These are phyloP conservation scores for Xanthorhoe designata DNA, from an alignment of 2,888 invertebrate species.

Conservation along the genomic window DNA sequence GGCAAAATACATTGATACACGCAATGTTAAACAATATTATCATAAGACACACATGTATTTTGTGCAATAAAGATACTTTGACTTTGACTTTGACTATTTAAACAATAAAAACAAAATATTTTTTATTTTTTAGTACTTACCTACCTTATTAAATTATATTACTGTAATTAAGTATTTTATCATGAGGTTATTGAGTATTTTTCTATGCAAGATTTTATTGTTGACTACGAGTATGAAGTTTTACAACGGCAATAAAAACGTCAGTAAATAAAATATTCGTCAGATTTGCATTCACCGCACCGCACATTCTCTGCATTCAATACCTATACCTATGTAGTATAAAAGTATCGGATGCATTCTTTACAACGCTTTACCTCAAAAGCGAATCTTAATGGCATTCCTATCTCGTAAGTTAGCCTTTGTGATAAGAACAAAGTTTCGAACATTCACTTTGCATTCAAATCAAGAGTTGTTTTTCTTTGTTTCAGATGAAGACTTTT, in stretches of 20 bases:
- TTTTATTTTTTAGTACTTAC: no score
- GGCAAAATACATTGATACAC: no score
- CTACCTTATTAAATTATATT: neutral
- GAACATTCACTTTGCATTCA: conserved; percentile 14
- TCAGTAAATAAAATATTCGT: conserved; percentile 10
- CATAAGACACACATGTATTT: no score
- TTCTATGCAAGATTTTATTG: neutral
- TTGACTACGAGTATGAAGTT: neutral
- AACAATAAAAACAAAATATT: no score
- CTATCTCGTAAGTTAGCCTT: conserved; percentile 16
- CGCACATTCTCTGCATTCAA: conserved; percentile 11
- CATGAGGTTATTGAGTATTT: neutral
- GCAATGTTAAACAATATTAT: no score
- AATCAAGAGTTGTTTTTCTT: conserved; percentile 41
- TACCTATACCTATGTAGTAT: neutral
- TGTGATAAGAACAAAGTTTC: conserved; percentile 12
- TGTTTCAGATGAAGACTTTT: conserved; percentile 81
- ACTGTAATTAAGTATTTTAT: neutral
- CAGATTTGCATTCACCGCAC: conserved; percentile 21
- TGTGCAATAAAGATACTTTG: no score
- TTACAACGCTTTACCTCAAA: conserved; percentile 10
- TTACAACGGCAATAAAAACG: neutral
- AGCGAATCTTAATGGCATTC: conserved; percentile 21
- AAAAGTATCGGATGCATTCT: conserved; percentile 19
- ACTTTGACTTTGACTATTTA: no score